Conservation (phyloP, 2,888 invertebrate genomes). For the Coronaproctus castanopsis region DNA sequence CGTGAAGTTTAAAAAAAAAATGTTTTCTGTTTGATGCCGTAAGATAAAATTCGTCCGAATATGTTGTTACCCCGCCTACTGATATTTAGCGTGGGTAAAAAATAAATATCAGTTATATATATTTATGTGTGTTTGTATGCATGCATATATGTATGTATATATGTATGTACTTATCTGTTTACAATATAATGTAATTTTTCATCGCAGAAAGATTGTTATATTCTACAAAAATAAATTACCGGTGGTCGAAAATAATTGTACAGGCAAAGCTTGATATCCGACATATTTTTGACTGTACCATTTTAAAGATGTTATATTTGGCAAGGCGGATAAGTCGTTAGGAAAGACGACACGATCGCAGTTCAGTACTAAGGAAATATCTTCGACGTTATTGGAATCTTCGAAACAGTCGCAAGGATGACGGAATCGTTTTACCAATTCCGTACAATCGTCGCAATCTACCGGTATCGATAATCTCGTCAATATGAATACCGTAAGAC, state of each 20-base stretch:
- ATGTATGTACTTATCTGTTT: no score
- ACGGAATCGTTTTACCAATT: conserved; percentile 18
- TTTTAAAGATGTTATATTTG: conserved; percentile 58
- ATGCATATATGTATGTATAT: no score
- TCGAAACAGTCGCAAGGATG: conserved; percentile 20
- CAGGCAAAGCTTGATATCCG: conserved; percentile 61
- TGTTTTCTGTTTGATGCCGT: no score
- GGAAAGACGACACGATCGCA: conserved; percentile 66
- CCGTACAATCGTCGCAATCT: conserved; percentile 16
- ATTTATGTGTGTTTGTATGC: no score
- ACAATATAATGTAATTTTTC: no score
- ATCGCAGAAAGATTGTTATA: no score
- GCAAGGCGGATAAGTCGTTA: conserved; percentile 52
- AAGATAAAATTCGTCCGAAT: no score
- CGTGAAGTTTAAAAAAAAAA: no score
- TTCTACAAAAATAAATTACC: conserved; percentile 18
- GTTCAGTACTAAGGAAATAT: conserved; percentile 33
- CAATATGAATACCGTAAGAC: neutral
- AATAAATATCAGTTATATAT: no score
- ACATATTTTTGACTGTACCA: conserved; percentile 58
- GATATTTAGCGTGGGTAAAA: no score
- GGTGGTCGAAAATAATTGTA: conserved; percentile 35
- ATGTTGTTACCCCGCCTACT: no score
- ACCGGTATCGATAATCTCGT: neutral
- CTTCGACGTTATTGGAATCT: conserved; percentile 15